Evolutionary conservation across 2,113 vertebrate species (phyloP), one percentile per base, ranked within the genome.

Genomic region (Callipepla squamata): DNA sequence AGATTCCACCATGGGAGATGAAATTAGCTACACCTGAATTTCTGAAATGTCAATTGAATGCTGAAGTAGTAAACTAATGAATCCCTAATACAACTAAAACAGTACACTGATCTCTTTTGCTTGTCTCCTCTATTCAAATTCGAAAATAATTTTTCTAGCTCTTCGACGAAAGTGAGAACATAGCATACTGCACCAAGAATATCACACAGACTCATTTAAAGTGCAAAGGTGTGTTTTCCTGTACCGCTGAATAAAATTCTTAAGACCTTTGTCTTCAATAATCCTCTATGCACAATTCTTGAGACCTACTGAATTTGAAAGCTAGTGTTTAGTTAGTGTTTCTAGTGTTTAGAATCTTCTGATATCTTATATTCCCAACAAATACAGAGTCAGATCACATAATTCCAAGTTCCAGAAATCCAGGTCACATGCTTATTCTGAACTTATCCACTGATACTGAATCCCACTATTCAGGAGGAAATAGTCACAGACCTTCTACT

Each of bases 381-480:
- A 0, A 0, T 10, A 48, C 1, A 0, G 40, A 73, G 21, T 25
- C 26, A 58, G 26, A 30, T 45, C 61, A 51, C 13, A 3, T 23
- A 44, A 66, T 11, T 45, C 38, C 9, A 76, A 15, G 6, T 17
- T 65, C 81, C 30, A 85, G 62, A 62, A 89, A 72, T 63, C 21
- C 36, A 5, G 22, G 38, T 26, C 55, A 50, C 21, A 25, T 34
- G 47, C 8, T 59, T 30, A 22, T 34, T 92, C 62, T 58, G 30
- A 82, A 38, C 13, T 67, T 47, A 65, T 70, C 47, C 22, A 65
- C 4, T 61, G 17, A 30, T 20, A 44, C 12, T 81, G 40, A 40
- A 40, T 40, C 40, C 40, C 40, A 40, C 40, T 40, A 40, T 40
- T 40, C 40, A 40, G 40, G 40, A 40, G 40, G 40, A 40, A 40